These are phyloP conservation scores for Dendroctonus valens DNA, from an alignment of 1,140 invertebrate genomes.

Conservation along the genomic window DNA sequence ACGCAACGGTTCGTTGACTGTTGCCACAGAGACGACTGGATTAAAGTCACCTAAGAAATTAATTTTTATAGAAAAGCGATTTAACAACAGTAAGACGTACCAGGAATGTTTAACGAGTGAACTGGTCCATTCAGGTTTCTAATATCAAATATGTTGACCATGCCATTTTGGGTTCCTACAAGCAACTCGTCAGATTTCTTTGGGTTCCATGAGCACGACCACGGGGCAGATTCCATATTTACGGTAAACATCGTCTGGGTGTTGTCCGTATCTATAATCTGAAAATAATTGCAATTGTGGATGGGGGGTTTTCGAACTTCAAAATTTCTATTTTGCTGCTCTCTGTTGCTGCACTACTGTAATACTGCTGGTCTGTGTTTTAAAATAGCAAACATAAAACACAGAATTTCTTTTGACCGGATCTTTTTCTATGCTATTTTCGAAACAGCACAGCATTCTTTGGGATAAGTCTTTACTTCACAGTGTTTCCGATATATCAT, in stretches of 20 bases:
- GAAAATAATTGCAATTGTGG: slow-evolving; percentile 1
- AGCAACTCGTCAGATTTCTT: slow-evolving; percentile 69
- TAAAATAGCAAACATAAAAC: too few species aligned
- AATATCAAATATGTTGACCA: slow-evolving; percentile 70
- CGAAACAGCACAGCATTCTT: too few species aligned
- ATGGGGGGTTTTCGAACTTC: not conserved
- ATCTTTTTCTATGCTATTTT: too few species aligned
- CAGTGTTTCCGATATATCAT: too few species aligned
- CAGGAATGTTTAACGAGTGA: slow-evolving; percentile 36
- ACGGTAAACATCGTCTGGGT: slow-evolving; percentile 7
- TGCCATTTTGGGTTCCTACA: slow-evolving; percentile 68
- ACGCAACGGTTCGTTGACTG: slow-evolving; percentile 48
- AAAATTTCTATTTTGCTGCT: not conserved
- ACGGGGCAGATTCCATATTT: slow-evolving; percentile 52
- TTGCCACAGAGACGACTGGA: slow-evolving; percentile 61
- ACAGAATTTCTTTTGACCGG: too few species aligned
- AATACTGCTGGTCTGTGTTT: too few species aligned
- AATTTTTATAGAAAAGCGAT: not conserved
- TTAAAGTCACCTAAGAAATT: slow-evolving; percentile 52
- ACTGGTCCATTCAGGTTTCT: slow-evolving; percentile 59
- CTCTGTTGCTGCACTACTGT: too few species aligned
- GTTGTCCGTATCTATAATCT: slow-evolving; percentile 22
- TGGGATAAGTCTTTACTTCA: too few species aligned
- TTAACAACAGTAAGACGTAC: slow-evolving; percentile 4
- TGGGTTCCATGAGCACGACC: slow-evolving; percentile 82